A percentile compares a stretch with the other conserved stretches of the same genome.
Conservation (phyloP, 2,888 invertebrate genomes). For the Gymnocheta viridis region DNA sequence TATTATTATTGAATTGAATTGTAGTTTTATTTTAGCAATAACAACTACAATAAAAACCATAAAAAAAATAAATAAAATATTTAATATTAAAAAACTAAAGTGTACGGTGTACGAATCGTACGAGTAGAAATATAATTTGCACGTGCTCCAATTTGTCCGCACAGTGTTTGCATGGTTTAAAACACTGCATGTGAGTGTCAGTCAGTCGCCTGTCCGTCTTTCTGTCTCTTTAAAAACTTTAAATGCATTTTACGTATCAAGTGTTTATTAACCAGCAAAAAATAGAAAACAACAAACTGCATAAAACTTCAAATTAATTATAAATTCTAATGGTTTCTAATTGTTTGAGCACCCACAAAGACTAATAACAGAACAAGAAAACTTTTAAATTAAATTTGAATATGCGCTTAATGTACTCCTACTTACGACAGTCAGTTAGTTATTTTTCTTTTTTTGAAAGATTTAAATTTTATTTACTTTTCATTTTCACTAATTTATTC, state of each 20-base stretch:
- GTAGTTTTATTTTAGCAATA: slow-evolving; percentile 46
- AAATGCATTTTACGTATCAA: slow-evolving; percentile 44
- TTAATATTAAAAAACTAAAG: slow-evolving; percentile 51
- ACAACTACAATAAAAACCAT: slow-evolving; percentile 26
- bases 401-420: background rate
- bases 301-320: slow-evolving; percentile 51
- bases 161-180: slow-evolving; percentile 21
- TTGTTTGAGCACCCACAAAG: slow-evolving; percentile 30
- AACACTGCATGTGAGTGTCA: slow-evolving; percentile 24
- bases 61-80: slow-evolving; percentile 34
- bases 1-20: slow-evolving; percentile 54
- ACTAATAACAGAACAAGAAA: background rate
- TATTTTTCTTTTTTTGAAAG: background rate
- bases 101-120: slow-evolving; percentile 1
- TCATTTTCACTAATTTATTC: slow-evolving; percentile 34
- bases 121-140: slow-evolving; percentile 66
- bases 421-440: background rate
- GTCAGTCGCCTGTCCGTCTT: background rate
- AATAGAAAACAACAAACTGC: background rate
- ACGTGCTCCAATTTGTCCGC: slow-evolving; percentile 72
- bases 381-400: slow-evolving; percentile 7
- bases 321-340: slow-evolving; percentile 60
- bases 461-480: slow-evolving; percentile 9
- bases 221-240: background rate
- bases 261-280: background rate